Conservation (phyloP, 2,113 vertebrate genomes). For the Vombatus ursinus region DNA sequence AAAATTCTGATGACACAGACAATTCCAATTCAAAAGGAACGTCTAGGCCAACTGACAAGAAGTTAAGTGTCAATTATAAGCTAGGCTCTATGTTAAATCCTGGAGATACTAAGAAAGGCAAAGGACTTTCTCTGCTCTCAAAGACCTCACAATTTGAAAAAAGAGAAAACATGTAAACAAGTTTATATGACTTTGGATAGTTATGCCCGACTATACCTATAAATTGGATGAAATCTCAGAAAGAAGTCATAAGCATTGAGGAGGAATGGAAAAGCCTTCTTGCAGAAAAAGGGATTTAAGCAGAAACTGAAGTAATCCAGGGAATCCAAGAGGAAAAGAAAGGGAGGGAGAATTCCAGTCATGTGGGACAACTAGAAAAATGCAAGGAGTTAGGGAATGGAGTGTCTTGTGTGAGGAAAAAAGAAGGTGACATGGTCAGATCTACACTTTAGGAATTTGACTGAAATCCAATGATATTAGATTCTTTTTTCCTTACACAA, state of each 20-base stretch:
- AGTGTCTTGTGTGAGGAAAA: neutral
- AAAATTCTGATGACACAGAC: neutral
- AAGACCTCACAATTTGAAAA: neutral
- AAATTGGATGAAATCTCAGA: neutral
- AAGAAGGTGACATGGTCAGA: no score
- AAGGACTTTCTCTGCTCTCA: neutral
- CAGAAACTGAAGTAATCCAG: neutral
- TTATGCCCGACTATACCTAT: neutral
- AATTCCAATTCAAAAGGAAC: neutral
- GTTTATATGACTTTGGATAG: no score
- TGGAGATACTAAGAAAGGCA: neutral
- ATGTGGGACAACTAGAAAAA: neutral
- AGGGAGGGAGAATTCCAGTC: neutral
- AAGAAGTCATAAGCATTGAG: neutral
- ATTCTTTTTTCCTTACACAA: no score
- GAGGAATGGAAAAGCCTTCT: neutral
- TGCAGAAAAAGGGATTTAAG: neutral
- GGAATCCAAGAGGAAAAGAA: neutral
- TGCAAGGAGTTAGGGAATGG: neutral
- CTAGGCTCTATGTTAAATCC: neutral
- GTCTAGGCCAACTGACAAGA: neutral
- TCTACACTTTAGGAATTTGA: no score
- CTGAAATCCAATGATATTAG: no score
- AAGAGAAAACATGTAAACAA: neutral
- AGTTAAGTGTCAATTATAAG: neutral